phyloP scores from a whole-genome alignment of 2,888 invertebrate genomes.

The Acanthococcus lagerstroemiae region DNA sequence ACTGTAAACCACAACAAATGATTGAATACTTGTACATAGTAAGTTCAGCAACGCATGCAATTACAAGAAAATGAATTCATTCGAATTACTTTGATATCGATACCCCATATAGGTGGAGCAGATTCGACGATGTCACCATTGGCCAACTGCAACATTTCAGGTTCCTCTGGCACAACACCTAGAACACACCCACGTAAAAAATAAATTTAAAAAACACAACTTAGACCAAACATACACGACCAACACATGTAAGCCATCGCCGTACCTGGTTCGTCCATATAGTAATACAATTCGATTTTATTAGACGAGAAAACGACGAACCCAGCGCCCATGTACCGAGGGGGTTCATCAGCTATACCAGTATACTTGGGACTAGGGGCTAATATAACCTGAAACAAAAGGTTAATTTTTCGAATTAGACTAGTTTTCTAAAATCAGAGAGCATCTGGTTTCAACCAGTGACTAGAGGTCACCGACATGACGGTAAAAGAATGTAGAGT shows the following conservation, averaged over 20 bases:
- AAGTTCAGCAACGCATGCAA: too few species aligned
- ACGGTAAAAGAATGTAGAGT: not conserved
- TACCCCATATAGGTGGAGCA: constrained; percentile 89
- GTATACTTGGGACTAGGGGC: constrained; percentile 94
- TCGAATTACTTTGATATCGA: constrained; percentile 68
- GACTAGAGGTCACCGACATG: not conserved
- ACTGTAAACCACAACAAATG: too few species aligned
- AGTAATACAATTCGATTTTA: constrained; percentile 87
- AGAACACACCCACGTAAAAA: constrained; percentile 13
- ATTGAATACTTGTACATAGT: too few species aligned
- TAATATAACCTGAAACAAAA: constrained; percentile 70
- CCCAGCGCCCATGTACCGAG: constrained; percentile 95
- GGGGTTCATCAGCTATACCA: constrained; percentile 87
- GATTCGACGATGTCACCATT: constrained; percentile 90
- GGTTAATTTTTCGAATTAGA: too few species aligned
- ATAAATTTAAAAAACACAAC: not conserved
- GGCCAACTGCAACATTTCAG: constrained; percentile 75
- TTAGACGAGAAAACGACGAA: constrained; percentile 95
- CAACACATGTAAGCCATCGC: too few species aligned
- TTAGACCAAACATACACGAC: too few species aligned
- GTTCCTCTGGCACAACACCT: constrained; percentile 77
- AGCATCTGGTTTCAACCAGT: too few species aligned
- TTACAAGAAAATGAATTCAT: too few species aligned
- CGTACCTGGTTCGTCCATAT: constrained; percentile 88
- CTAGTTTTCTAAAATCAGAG: too few species aligned